Percentiles rank a stretch among this genome's conserved stretches.
These are phyloP conservation scores for Opisthograptis luteolata DNA, from an alignment of 2,888 invertebrate species.

Conservation along the genomic window DNA sequence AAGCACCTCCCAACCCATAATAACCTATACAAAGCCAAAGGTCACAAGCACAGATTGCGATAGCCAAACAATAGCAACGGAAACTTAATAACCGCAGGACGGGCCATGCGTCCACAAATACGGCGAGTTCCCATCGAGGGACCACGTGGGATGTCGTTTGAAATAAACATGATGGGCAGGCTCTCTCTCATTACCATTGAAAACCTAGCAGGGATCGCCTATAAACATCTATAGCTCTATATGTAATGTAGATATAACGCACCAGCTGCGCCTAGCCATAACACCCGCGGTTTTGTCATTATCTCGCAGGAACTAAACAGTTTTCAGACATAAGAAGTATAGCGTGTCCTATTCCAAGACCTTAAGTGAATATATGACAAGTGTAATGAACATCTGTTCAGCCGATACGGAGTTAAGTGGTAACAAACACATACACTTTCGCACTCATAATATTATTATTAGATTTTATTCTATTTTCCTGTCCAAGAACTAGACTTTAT, in stretches of 20 bases:
- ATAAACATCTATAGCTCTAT: slow-evolving; percentile 27
- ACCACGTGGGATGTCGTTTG: slow-evolving; percentile 50
- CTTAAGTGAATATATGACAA: too few species aligned
- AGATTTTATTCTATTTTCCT: too few species aligned
- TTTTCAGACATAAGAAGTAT: too few species aligned
- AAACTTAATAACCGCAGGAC: slow-evolving; percentile 34
- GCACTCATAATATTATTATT: too few species aligned
- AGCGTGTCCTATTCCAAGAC: too few species aligned
- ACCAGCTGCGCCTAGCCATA: too few species aligned
- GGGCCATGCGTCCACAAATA: slow-evolving; percentile 17
- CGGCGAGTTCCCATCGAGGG: slow-evolving; percentile 39
- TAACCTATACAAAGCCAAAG: slow-evolving; percentile 32
- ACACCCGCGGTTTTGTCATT: too few species aligned
- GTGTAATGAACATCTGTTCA: too few species aligned
- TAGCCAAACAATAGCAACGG: slow-evolving; percentile 37
- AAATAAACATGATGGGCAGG: slow-evolving; percentile 50
- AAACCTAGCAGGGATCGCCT: slow-evolving; percentile 40
- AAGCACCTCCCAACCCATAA: slow-evolving; percentile 27
- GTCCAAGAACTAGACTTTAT: too few species aligned
- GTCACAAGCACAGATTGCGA: slow-evolving; percentile 36
- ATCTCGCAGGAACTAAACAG: too few species aligned
- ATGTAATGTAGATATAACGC: neutral
- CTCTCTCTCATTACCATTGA: slow-evolving; percentile 58
- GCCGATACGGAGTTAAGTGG: too few species aligned
- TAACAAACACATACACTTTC: too few species aligned